These are phyloP conservation scores for Anolis sagrei DNA, from an alignment of 2,113 vertebrate genomes.

Conservation along the genomic window DNA sequence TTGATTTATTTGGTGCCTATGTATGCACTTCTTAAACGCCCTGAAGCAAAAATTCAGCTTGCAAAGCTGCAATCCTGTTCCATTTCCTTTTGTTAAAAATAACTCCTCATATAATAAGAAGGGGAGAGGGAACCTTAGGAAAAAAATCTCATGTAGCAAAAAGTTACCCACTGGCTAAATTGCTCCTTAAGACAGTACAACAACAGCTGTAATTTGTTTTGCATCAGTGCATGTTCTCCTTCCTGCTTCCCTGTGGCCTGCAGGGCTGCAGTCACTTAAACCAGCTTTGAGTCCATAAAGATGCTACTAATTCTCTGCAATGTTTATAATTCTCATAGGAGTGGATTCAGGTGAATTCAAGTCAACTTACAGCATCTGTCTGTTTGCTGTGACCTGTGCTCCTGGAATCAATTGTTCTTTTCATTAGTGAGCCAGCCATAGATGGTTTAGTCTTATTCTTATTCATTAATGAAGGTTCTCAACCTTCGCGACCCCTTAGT, in stretches of 20 bases:
- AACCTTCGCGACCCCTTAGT: no score
- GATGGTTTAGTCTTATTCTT: background rate
- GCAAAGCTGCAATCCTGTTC: constrained; percentile 13
- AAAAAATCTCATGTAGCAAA: constrained; percentile 12
- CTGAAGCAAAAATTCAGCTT: background rate
- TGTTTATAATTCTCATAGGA: background rate
- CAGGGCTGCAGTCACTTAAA: background rate
- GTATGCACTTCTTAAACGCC: constrained; percentile 15
- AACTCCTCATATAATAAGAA: constrained; percentile 7
- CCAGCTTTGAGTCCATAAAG: background rate
- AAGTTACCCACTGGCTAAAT: constrained; percentile 20
- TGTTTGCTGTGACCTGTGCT: background rate
- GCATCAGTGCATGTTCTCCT: background rate
- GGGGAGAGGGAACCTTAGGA: background rate
- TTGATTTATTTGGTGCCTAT: constrained; percentile 10
- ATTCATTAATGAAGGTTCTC: no score
- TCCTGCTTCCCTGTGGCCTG: background rate
- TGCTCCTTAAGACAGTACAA: constrained; percentile 2
- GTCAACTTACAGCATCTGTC: background rate
- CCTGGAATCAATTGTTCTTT: background rate
- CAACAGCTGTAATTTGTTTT: background rate
- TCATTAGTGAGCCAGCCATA: background rate
- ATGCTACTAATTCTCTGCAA: background rate
- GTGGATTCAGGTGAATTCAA: background rate
- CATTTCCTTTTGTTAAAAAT: constrained; percentile 21